Percentiles rank a stretch among this genome's conserved stretches.
These are phyloP conservation scores for Exephanes ischioxanthus DNA, from an alignment of 2,888 invertebrate species.

Conservation along the genomic window DNA sequence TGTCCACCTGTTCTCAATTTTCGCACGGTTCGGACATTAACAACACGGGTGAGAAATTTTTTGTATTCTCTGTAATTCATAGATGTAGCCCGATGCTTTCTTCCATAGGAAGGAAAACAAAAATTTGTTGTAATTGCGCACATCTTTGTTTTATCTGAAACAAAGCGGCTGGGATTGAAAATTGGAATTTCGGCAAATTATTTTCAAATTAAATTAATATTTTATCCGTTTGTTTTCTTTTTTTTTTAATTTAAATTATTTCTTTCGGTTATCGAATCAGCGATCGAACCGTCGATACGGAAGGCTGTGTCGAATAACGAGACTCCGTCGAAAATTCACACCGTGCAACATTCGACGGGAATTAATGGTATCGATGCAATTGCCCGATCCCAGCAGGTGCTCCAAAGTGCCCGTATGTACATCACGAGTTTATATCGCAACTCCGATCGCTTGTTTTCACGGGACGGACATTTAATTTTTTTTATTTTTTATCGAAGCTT, in stretches of 20 bases:
- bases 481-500: not conserved
- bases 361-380: slow-evolving; percentile 29
- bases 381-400: slow-evolving; percentile 26
- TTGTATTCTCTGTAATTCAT: too few species aligned
- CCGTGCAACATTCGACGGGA: not conserved
- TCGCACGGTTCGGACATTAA: too few species aligned
- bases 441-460: slow-evolving; percentile 27
- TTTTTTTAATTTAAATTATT: not conserved
- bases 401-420: not conserved
- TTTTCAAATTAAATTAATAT: too few species aligned
- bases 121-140: too few species aligned
- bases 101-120: too few species aligned
- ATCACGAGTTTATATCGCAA: slow-evolving; percentile 12
- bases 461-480: slow-evolving; percentile 15
- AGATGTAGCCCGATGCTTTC: too few species aligned
- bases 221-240: not conserved
- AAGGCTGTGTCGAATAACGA: not conserved
- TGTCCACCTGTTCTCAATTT: too few species aligned
- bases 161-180: too few species aligned
- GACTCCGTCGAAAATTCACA: not conserved
- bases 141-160: too few species aligned
- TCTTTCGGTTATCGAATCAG: not conserved
- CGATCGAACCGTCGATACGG: not conserved
- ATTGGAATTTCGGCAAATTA: too few species aligned
- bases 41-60: too few species aligned